Percentiles rank a stretch among this genome's conserved stretches.
phyloP scores from a whole-genome alignment of 2,113 vertebrate species.

The Crotalus viridis region DNA sequence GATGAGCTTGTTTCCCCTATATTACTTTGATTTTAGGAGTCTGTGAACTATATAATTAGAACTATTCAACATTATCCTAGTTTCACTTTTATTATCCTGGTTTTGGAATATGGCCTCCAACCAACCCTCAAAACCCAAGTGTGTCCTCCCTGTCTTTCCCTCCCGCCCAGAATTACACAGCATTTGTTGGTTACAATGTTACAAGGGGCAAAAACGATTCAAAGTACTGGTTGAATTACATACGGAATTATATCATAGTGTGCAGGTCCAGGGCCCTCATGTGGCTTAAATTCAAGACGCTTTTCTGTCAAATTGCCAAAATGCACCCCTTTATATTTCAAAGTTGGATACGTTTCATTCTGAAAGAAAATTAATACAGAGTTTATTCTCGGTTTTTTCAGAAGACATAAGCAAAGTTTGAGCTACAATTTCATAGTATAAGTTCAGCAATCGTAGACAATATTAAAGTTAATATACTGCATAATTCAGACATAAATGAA shows the following conservation, averaged over 20 bases:
- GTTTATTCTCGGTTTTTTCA: not conserved
- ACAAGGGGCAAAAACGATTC: not conserved
- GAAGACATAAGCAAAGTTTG: not conserved
- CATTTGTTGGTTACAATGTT: not conserved
- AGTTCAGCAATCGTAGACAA: not conserved
- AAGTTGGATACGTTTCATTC: conserved; percentile 55
- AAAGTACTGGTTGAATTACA: conserved; percentile 28
- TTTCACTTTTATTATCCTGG: not conserved
- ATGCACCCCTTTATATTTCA: conserved; percentile 76
- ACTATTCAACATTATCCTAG: not conserved
- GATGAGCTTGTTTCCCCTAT: not conserved
- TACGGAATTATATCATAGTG: conserved; percentile 67
- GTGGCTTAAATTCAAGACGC: conserved; percentile 45
- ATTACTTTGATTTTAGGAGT: not conserved
- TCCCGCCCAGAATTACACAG: not conserved
- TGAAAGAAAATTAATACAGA: conserved; percentile 27
- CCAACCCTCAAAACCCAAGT: not conserved
- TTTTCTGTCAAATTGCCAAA: conserved; percentile 72
- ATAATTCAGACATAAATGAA: not conserved
- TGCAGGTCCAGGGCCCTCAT: conserved; percentile 67
- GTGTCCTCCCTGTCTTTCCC: not conserved
- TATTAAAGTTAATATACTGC: not conserved
- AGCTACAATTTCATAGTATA: not conserved
- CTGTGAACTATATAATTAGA: not conserved
- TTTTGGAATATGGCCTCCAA: not conserved